Conservation (phyloP, 1,140 invertebrate species). For the Planococcus citri region DNA sequence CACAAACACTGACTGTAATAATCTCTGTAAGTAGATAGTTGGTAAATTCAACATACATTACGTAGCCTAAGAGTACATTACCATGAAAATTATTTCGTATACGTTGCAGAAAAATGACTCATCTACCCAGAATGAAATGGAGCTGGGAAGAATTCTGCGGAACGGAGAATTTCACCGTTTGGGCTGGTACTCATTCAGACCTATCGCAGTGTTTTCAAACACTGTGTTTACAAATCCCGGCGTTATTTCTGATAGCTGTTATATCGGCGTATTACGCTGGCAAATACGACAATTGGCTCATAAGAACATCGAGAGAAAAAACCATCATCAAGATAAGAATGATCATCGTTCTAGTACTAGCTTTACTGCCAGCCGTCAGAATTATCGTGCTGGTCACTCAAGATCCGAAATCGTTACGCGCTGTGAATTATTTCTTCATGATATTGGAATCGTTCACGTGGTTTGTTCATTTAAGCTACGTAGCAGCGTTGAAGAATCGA, state of each 20-base stretch:
- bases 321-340: slow-evolving; percentile 47
- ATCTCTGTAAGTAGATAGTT: too few species aligned
- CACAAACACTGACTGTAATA: too few species aligned
- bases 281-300: slow-evolving; percentile 41
- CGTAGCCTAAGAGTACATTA: too few species aligned
- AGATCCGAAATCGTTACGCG: slow-evolving; percentile 32
- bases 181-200: slow-evolving; percentile 51
- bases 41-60: too few species aligned
- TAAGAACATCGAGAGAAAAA: slow-evolving; percentile 43
- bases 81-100: not conserved
- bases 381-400: slow-evolving; percentile 21
- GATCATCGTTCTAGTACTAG: slow-evolving; percentile 14
- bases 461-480: slow-evolving; percentile 63
- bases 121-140: slow-evolving; percentile 38
- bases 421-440: slow-evolving; percentile 54
- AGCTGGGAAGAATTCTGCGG: slow-evolving; percentile 63
- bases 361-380: slow-evolving; percentile 21
- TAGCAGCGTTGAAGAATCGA: slow-evolving; percentile 45
- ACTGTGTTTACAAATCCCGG: slow-evolving; percentile 49
- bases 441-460: slow-evolving; percentile 56
- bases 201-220: slow-evolving; percentile 70
- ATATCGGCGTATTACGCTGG: slow-evolving; percentile 64
- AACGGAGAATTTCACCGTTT: slow-evolving; percentile 45
- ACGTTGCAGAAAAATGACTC: not conserved
- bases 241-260: slow-evolving; percentile 52